Base-by-base conservation (phyloP, 1,140 invertebrate genomes). In the Drosophila tani region DNA sequence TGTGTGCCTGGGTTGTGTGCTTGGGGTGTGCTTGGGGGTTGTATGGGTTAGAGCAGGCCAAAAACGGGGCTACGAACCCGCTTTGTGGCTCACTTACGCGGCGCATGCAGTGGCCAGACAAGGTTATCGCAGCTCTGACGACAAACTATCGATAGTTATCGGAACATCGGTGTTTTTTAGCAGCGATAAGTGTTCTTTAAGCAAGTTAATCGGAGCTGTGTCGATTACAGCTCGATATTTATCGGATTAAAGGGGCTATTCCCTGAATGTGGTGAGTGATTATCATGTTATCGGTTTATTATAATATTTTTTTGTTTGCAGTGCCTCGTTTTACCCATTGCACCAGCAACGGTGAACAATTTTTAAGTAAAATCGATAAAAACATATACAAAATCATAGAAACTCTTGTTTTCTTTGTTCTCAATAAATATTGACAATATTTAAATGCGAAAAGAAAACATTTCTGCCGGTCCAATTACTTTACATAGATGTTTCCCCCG, bases 11-110 rank as follows among this genome's bases (percentile, higher is more conserved):
- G 27, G 27, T 29, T 29, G 14, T 46, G 29, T 35, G 11, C n/a
- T n/a, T 40, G 38, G 38, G 17, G 35, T 24, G 21, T 12, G 12
- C 17, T 9, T 43, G n/a, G 21, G 41, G n/a, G 41, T 32, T n/a
- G 14, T 15, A 24, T 17, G 38, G 47, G 38, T 19, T 6, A 51
- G 21, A 38, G 32, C 46, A 38, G 47, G 24, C 46, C 59, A 24
- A 14, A 51, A 58, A 58, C 19, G 56, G 58, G 64, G 64, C 41
- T 64, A n/a, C 64, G 64, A 47, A 67, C 41, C 41, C 57, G 41
- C 41, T 60, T 62, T 32, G 32, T 59, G 53, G 53, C 56, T 58
- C 59, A 68, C 35, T 65, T 51, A 46, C 46, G 17, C 57, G 32
- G 12, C 58, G 27, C 56, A 45, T 19, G 38, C 66, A 69, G 66